Conservation (phyloP, 2,797 vertebrate genomes). For the Steatocranus sp. region DNA sequence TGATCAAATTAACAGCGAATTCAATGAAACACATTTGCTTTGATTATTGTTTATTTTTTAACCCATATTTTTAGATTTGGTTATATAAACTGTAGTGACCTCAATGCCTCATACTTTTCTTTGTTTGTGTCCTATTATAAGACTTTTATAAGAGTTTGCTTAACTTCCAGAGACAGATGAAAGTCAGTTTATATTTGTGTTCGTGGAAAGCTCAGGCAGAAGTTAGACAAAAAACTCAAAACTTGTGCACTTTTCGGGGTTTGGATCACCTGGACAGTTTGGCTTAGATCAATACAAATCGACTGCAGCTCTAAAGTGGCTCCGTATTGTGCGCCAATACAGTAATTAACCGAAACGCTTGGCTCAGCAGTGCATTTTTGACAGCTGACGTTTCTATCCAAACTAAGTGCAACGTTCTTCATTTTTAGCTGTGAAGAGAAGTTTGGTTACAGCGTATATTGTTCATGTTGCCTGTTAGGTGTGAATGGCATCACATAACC, state of each 20-base stretch:
- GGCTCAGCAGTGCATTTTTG: neutral
- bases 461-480: neutral
- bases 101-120: neutral
- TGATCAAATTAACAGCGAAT: neutral
- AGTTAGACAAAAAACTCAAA: neutral
- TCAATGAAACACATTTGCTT: neutral
- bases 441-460: neutral
- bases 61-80: neutral
- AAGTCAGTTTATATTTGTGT: neutral
- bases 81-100: neutral
- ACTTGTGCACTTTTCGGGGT: neutral
- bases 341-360: neutral
- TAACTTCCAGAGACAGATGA: neutral
- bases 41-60: neutral
- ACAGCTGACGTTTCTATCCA: neutral
- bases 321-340: neutral
- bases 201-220: neutral
- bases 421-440: neutral
- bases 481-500: neutral
- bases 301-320: neutral
- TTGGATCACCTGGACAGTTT: neutral
- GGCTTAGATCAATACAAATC: neutral
- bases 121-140: neutral
- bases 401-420: neutral
- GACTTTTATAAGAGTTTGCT: neutral